Evolutionary conservation across 2,113 vertebrate genomes (phyloP).

Genomic region (Oncorhynchus mykiss): DNA sequence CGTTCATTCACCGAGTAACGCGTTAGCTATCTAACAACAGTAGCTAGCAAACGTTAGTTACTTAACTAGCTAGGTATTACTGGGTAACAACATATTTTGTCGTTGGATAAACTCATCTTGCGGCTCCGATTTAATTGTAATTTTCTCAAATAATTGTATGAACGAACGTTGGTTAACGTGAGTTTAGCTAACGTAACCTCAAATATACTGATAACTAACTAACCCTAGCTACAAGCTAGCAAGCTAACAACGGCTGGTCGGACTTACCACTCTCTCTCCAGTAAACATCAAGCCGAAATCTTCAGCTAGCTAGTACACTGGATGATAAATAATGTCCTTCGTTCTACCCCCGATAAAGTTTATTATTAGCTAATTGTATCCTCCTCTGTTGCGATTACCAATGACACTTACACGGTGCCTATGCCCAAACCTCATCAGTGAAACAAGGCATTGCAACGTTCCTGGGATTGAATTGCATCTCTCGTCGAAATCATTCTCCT

Average conservation of each 20-base stretch:
- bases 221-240: slow-evolving; percentile 46
- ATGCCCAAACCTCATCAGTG: slow-evolving; percentile 35
- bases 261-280: slow-evolving; percentile 49
- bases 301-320: slow-evolving; percentile 7
- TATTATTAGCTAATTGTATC: neutral
- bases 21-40: neutral
- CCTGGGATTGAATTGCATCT: slow-evolving; percentile 29
- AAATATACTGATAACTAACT: slow-evolving; percentile 18
- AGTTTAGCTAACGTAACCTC: too few relatives aligned
- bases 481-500: slow-evolving; percentile 38
- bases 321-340: neutral
- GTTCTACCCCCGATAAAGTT: neutral
- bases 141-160: too few relatives aligned
- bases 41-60: neutral
- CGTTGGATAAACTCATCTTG: too few relatives aligned
- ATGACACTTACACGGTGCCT: slow-evolving; percentile 35
- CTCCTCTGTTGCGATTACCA: slow-evolving; percentile 1
- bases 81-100: neutral
- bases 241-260: slow-evolving; percentile 47
- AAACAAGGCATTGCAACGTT: slow-evolving; percentile 54
- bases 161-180: too few relatives aligned
- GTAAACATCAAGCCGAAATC: slow-evolving; percentile 45
- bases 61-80: neutral
- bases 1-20: neutral
- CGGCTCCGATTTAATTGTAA: too few relatives aligned